Base-by-base conservation (phyloP, 1,140 invertebrate genomes). In the Amyelois transitella region DNA sequence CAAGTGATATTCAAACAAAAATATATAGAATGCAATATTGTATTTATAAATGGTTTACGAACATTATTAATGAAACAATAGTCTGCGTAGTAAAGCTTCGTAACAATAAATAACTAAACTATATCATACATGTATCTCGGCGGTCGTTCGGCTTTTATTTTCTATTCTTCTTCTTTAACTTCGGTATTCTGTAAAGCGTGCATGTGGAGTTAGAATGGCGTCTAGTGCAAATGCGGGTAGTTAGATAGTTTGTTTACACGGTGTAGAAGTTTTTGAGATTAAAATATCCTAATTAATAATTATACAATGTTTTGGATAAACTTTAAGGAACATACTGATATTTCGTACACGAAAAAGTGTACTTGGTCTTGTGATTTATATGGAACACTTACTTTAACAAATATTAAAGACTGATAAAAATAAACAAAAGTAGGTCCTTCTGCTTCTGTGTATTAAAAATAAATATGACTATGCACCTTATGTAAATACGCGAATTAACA, bases 101-200 rank as follows among this genome's bases (percentile, higher is more conserved):
- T 66, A 79, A 72, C 68, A 82, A 80, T 76, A 78, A 84, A 81
- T 77, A 82, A 62, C 68, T 79, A 81, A 65, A 67, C 67, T 78
- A 79, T 77, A 78, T 77, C 79, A 77, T 85, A 81, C 77, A 78
- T 81, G 18, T 48, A 20, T 18, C 78, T 73, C 67, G 61, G 44
- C 57, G 69, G 71, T 69, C 58, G 72, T 64, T 81, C 80, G 64
- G 22, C 64, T 63, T 63, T 75, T 86, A 85, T 80, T 78, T 83
- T 77, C 81, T 77, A 70, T 69, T 60, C 77, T 83, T 77, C 72
- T 69, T 60, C 71, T 85, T 87, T 64, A 87, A 73, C 68, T 87
- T 87, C 76, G 84, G 84, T 71, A 87, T 87, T 76, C 84, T 87
- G 84, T 56, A 85, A 85, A 65, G 65, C 63, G 79, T 80, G 81